Evolutionary conservation across 2,797 vertebrate genomes (phyloP), one percentile per base, ranked within the genome.

Genomic region (Cottoperca gobio): DNA sequence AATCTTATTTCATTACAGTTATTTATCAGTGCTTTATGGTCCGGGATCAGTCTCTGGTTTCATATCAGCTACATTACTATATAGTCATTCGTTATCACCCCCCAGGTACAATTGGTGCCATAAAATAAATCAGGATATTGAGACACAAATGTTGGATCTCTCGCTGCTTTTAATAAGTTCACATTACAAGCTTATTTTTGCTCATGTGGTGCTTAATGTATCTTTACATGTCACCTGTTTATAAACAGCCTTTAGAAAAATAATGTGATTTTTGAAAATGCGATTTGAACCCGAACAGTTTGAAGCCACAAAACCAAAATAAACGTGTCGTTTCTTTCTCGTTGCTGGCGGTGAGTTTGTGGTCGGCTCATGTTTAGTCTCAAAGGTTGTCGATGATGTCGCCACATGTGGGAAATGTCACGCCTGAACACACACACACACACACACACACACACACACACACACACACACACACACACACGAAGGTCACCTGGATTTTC

Each of bases 361-460:
- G 11, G 62, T 70, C 53, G 28, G 72, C 72, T 62, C 8, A 0
- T 60, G 75, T 24, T 9, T 13, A 7, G 12, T 69, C 28, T 86
- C 79, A 83, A 76, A 81, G 83, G 85, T 84, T 8, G 54, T 50
- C 35, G 0, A 0, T 46, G 19, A 70, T 23, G 45, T 52, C 13
- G 19, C 65, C 31, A 23, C 33, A 70, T 80, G 86, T 91, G 92
- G 77, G 88, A 93, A 92, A 84, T 55, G 8, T 86, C 68, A 71
- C 72, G 78, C 81, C 90, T 94, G 91, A 86, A 70, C 64, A 79
- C 81, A 87, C 80, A 74, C 75, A 37, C 43, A 40, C 42, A 42
- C 73, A 39, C 46, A 17, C 54, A 24, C 49, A 10, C 42, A 45
- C 42, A 45, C 42, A 40, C 54, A 45, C 43, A 43, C 46, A 21